Conservation (phyloP, 2,888 invertebrate genomes). For the Empis livida region DNA sequence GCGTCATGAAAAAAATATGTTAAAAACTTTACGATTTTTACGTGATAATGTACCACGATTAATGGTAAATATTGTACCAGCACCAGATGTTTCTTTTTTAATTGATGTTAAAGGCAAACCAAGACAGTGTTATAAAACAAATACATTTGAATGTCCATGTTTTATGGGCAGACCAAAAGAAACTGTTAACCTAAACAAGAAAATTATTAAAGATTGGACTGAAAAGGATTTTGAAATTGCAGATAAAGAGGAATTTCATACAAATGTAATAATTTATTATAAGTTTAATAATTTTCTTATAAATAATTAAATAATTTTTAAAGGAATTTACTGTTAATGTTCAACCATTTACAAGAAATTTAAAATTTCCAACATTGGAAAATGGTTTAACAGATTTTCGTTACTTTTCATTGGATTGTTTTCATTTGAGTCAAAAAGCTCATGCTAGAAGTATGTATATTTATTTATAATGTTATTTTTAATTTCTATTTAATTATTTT, state of each 20-base stretch:
- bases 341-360: conserved; percentile 38
- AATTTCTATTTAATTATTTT: too few species aligned
- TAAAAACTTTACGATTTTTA: conserved; percentile 35
- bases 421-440: conserved; percentile 48
- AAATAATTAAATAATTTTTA: conserved; percentile 4
- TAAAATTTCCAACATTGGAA: conserved; percentile 31
- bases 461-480: neutral
- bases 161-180: conserved; percentile 33
- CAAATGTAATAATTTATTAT: conserved; percentile 20
- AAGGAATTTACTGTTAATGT: conserved; percentile 46
- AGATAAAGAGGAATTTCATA: conserved; percentile 30
- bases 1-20: conserved; percentile 38
- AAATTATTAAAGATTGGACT: conserved; percentile 42
- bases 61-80: conserved; percentile 41
- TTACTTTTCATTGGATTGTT: conserved; percentile 47
- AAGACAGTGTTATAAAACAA: conserved; percentile 31
- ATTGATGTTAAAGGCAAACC: conserved; percentile 32
- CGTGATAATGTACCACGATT: conserved; percentile 46
- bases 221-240: conserved; percentile 40
- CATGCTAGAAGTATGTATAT: conserved; percentile 40
- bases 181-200: conserved; percentile 16
- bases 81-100: conserved; percentile 39
- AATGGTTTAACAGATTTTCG: conserved; percentile 38
- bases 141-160: conserved; percentile 44
- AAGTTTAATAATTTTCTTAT: neutral